Conservation (phyloP, 2,113 vertebrate genomes). For the Ardeotis arabs region DNA sequence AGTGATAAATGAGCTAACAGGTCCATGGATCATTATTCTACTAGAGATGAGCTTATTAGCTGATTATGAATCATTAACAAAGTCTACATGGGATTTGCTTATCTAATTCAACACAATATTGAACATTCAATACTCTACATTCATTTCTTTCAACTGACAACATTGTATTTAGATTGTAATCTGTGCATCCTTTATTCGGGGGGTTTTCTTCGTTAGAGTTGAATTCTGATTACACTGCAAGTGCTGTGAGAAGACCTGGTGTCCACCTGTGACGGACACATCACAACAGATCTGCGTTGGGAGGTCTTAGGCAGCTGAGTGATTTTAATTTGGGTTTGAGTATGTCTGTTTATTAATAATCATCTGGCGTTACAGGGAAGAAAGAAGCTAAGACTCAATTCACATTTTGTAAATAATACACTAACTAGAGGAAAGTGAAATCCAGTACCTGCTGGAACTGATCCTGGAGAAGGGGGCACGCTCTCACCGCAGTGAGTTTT, state of each 20-base stretch:
- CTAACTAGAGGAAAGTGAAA: neutral
- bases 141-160: constrained; percentile 71
- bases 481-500: neutral
- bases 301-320: neutral
- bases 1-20: constrained; percentile 98
- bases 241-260: neutral
- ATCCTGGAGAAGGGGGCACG: no score
- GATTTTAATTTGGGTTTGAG: neutral
- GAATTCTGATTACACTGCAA: constrained; percentile 46
- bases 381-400: neutral
- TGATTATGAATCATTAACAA: constrained; percentile 93
- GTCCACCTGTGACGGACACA: neutral
- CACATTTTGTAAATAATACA: neutral
- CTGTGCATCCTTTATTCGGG: constrained; percentile 37
- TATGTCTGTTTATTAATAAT: neutral
- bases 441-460: neutral
- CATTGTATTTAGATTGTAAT: constrained; percentile 71
- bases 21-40: constrained; percentile 95
- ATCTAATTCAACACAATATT: constrained; percentile 83
- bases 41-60: constrained; percentile 92
- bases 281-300: neutral
- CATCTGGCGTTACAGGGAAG: neutral
- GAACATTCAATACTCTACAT: constrained; percentile 79
- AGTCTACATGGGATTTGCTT: constrained; percentile 85
- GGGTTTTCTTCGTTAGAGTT: neutral